Evolutionary conservation across 1,140 invertebrate species (phyloP).

Genomic region (Steinernema feltiae): DNA sequence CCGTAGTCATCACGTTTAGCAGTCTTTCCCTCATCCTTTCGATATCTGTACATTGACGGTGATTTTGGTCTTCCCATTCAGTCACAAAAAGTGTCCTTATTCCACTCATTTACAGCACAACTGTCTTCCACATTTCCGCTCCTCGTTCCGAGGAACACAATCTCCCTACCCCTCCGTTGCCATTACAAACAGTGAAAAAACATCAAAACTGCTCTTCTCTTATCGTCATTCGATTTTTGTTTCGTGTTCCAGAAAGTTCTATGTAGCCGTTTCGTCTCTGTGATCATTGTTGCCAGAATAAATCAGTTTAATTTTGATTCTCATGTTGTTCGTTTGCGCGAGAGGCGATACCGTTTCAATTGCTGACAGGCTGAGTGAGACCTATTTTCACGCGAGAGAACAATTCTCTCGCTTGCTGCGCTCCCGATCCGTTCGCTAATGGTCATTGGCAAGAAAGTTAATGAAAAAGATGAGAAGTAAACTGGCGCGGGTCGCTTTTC

Average conservation of each 20-base stretch:
- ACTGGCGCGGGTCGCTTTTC: too few relatives aligned
- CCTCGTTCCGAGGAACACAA: too few relatives aligned
- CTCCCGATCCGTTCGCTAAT: too few relatives aligned
- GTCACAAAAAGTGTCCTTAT: constrained; percentile 4
- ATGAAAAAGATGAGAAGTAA: too few relatives aligned
- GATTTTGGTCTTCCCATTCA: not conserved
- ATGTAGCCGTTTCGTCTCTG: not conserved
- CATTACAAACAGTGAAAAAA: not conserved
- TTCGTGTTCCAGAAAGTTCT: not conserved
- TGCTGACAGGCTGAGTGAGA: too few relatives aligned
- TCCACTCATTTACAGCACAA: not conserved
- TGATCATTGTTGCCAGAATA: constrained; percentile 6
- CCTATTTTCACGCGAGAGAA: too few relatives aligned
- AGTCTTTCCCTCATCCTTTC: not conserved
- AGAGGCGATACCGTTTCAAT: too few relatives aligned
- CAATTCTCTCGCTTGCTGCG: too few relatives aligned
- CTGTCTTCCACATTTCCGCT: not conserved
- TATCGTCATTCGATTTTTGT: not conserved
- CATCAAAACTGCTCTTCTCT: constrained; percentile 15
- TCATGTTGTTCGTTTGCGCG: too few relatives aligned
- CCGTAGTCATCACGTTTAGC: constrained; percentile 5
- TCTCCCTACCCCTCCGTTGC: not conserved
- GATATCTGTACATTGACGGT: not conserved
- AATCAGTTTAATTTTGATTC: too few relatives aligned
- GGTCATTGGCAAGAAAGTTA: too few relatives aligned